Evolutionary conservation across 1,140 invertebrate species (phyloP), one percentile per base, ranked within the genome.

Genomic region (Aplysia californica): DNA sequence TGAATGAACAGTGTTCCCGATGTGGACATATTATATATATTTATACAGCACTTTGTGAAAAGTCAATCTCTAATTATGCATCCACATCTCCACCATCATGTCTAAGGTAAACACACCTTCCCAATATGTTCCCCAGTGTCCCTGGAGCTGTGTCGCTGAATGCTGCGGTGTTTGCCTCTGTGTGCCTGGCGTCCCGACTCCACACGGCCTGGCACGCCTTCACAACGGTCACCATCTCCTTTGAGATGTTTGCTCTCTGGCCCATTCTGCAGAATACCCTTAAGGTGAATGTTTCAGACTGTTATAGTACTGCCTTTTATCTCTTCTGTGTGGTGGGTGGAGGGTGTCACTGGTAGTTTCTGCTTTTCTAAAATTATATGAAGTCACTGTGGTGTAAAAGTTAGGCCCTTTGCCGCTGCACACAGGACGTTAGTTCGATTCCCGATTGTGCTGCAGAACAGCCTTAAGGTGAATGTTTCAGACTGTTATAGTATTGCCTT

Each of bases 131-230:
- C 10, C 44, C 10, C 0, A 90, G 89, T 56, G 91, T 91, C 3
- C 89, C 87, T 35, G 95, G 95, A 78, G 94, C 96, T 0, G 89
- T 98, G 89, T 92, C 92, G 4, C 82, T 98, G 65, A 98, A 97
- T 90, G 95, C 96, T 0, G 96, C 95, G 0, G 93, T 98, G 66
- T 98, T 98, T 91, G 95, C 94, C 0, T 95, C 96, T 0, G 94
- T 99, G 29, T 99, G 97, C 91, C 90, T 99, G 65, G 95, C 97
- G 0, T 99, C 98, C 0, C 92, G 98, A 83, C 87, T 99, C 4
- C 91, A 94, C 0, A 94, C 94, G 0, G 81, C 95, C 0, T 93
- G 94, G 81, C 94, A 98, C 84, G 95, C 96, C 0, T 98, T 98
- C 90, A 93, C 96, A 10, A 91, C 97, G 31, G 91, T 98, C 6